These are phyloP conservation scores for Cephus cinctus DNA, from an alignment of 1,140 invertebrate species.

Conservation along the genomic window DNA sequence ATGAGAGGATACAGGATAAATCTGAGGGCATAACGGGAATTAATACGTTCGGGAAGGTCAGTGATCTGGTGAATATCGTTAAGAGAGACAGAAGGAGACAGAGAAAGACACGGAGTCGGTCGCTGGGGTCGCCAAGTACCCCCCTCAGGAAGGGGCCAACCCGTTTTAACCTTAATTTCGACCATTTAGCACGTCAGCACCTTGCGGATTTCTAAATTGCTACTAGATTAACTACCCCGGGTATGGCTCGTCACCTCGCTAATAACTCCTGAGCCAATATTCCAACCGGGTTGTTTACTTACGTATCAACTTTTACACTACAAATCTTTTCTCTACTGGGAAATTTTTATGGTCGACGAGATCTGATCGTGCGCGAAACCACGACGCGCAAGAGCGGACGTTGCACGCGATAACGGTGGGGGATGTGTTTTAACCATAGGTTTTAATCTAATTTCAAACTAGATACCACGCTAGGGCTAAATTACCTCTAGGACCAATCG, in stretches of 20 bases:
- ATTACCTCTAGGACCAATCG: too few relatives aligned
- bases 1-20: background rate
- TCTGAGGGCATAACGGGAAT: background rate
- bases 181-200: too few relatives aligned
- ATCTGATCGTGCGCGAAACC: constrained; percentile 22
- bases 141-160: constrained; percentile 14
- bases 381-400: constrained; percentile 26
- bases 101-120: too few relatives aligned
- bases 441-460: too few relatives aligned
- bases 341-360: constrained; percentile 36
- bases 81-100: constrained; percentile 20
- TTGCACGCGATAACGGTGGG: too few relatives aligned
- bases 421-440: too few relatives aligned
- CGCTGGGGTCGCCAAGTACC: constrained; percentile 23
- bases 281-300: constrained; percentile 16
- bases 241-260: too few relatives aligned
- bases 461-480: too few relatives aligned
- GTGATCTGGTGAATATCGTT: constrained; percentile 18
- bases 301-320: constrained; percentile 35
- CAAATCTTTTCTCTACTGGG: constrained; percentile 40
- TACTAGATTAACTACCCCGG: background rate
- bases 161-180: constrained; percentile 35
- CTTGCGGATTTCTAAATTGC: constrained; percentile 2
- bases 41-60: background rate
- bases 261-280: background rate